Percentiles rank a stretch among this genome's conserved stretches.
Conservation (phyloP, 2,113 vertebrate genomes). For the Chitala chitala region DNA sequence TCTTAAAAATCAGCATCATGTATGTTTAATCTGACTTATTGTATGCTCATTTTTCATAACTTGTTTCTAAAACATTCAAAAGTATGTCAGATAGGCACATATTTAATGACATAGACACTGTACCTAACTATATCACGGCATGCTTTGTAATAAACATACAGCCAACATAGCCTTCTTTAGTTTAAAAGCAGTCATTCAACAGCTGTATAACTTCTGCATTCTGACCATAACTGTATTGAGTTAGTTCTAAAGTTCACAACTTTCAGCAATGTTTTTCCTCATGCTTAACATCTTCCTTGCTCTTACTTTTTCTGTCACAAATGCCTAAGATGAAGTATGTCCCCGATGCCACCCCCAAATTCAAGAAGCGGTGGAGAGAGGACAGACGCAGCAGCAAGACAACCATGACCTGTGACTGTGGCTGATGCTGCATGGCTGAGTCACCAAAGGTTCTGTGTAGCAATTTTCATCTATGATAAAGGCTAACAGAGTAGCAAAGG, state of each 20-base stretch:
- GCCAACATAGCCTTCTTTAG: neutral
- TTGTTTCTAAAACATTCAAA: neutral
- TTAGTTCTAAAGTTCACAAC: neutral
- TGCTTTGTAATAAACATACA: neutral
- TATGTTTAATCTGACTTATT: no score
- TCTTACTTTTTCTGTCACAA: no score
- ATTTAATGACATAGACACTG: no score
- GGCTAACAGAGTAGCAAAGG: neutral
- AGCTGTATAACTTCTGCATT: no score
- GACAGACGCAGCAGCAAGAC: neutral
- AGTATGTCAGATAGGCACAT: neutral
- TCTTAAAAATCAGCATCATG: no score
- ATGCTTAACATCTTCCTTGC: no score
- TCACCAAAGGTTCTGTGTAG: neutral
- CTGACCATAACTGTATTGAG: neutral
- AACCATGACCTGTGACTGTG: slow-evolving; percentile 2
- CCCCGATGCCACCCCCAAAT: neutral
- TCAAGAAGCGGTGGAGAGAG: neutral
- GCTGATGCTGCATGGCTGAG: neutral
- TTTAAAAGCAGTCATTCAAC: neutral
- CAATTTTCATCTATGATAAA: slow-evolving; percentile 14
- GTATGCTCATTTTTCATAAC: no score
- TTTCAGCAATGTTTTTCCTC: neutral
- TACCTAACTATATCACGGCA: no score
- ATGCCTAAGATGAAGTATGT: neutral